A percentile compares a stretch with the other conserved stretches of the same genome.
Evolutionary conservation across 2,888 invertebrate genomes (phyloP).

Genomic region (Mechanitis messenoides): DNA sequence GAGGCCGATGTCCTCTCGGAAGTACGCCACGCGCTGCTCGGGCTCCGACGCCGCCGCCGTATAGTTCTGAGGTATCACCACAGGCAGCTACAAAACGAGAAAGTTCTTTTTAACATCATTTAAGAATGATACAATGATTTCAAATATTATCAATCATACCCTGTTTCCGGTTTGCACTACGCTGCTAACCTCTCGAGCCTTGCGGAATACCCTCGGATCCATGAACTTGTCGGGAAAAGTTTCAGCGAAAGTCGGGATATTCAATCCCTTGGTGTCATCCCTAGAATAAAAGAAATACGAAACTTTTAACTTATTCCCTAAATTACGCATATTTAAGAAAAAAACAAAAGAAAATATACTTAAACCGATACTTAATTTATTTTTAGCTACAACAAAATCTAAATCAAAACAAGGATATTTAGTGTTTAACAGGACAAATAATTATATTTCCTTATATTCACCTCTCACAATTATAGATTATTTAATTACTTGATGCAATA

Average conservation of each 20-base stretch:
- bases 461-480: no score
- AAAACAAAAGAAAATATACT: no score
- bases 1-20: conserved; percentile 89
- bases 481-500: no score
- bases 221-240: conserved; percentile 90
- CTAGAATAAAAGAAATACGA: conserved; percentile 34
- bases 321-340: no score
- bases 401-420: no score
- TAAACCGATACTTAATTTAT: no score
- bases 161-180: conserved; percentile 78
- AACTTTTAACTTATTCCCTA: no score
- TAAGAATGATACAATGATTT: no score
- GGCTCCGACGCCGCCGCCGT: conserved; percentile 85
- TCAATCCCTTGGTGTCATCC: conserved; percentile 81
- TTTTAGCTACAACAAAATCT: no score
- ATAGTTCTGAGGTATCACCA: conserved; percentile 83
- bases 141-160: conserved; percentile 53
- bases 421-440: no score
- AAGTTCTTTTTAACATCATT: background rate
- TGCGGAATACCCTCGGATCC: conserved; percentile 82
- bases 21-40: conserved; percentile 89
- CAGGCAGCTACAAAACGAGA: conserved; percentile 51
- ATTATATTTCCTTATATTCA: no score
- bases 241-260: conserved; percentile 84
- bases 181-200: conserved; percentile 82